phyloP scores from a whole-genome alignment of 2,113 vertebrate species.

The Rhinogobius similis region DNA sequence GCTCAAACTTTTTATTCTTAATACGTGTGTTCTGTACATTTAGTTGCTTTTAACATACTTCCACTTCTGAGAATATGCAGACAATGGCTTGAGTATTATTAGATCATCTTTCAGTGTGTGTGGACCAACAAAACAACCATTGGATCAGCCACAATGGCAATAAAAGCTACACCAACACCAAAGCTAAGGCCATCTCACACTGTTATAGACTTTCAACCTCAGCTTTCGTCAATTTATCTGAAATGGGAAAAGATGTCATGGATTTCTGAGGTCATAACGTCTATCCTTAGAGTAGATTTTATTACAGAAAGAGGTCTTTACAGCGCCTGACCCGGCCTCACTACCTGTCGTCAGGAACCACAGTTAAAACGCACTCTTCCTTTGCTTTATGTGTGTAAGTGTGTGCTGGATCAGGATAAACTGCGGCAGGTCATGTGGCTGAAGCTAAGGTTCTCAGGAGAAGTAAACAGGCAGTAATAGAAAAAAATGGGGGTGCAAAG shows the following conservation, averaged over 20 bases:
- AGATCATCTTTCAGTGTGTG: slow-evolving; percentile 20
- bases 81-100: neutral
- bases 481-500: neutral
- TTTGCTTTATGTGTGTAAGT: neutral
- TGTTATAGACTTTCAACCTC: neutral
- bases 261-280: slow-evolving; percentile 14
- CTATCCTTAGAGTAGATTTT: slow-evolving; percentile 19
- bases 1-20: no score
- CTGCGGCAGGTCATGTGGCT: slow-evolving; percentile 17
- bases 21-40: no score
- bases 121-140: neutral
- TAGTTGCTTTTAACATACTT: neutral
- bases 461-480: neutral
- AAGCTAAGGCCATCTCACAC: slow-evolving; percentile 43
- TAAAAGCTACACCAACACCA: slow-evolving; percentile 5
- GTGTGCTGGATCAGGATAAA: neutral
- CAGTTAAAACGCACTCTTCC: slow-evolving; percentile 17
- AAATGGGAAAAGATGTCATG: slow-evolving; percentile 16
- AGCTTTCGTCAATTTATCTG: slow-evolving; percentile 30
- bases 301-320: slow-evolving; percentile 24
- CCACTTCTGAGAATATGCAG: neutral
- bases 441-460: slow-evolving; percentile 7
- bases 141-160: neutral
- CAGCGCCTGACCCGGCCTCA: slow-evolving; percentile 10
- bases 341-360: slow-evolving; percentile 23